Evolutionary conservation across 2,113 vertebrate genomes (phyloP).

Genomic region (Thermophis baileyi): DNA sequence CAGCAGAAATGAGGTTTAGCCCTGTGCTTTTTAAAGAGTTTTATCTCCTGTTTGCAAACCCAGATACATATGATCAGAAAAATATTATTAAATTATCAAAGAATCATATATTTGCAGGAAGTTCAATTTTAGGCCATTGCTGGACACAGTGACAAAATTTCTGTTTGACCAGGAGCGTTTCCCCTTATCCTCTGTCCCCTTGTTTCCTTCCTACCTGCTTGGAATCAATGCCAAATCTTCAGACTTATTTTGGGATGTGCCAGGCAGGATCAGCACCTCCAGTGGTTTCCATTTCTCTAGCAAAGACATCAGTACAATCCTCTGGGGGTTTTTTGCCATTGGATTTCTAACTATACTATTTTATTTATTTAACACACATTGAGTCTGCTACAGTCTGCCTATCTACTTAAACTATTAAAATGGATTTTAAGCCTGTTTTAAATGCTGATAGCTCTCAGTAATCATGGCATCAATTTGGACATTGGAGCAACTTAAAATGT

Average conservation of each 20-base stretch:
- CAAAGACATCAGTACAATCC: background rate
- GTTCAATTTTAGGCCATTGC: background rate
- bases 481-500: background rate
- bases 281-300: background rate
- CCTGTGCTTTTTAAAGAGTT: background rate
- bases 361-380: background rate
- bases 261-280: background rate
- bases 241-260: background rate
- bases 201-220: background rate
- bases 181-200: background rate
- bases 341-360: background rate
- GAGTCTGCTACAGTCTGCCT: background rate
- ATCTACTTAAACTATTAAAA: background rate
- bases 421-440: background rate
- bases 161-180: background rate
- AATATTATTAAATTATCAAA: constrained; percentile 3
- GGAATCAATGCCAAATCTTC: background rate
- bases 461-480: background rate
- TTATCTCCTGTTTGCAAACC: background rate
- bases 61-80: constrained; percentile 9
- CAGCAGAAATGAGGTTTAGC: background rate
- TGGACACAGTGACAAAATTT: background rate
- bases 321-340: background rate
- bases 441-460: background rate
- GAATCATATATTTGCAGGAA: background rate